phyloP scores from a whole-genome alignment of 2,888 invertebrate genomes.

The Drosophila neonasuta region DNA sequence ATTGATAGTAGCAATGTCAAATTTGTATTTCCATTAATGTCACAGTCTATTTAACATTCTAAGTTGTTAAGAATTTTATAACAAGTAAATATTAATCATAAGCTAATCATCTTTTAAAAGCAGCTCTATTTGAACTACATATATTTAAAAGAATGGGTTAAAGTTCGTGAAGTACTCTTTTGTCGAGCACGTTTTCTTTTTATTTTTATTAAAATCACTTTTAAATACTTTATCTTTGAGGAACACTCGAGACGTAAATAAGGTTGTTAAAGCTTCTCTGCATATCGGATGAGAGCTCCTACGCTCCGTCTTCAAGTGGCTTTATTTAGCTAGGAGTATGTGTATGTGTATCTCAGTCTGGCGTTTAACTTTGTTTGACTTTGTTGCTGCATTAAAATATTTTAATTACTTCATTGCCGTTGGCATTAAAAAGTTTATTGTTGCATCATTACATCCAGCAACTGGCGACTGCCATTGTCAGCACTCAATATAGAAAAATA shows the following conservation, averaged over 20 bases:
- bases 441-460: slow-evolving; percentile 58
- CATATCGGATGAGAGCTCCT: slow-evolving; percentile 10
- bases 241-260: slow-evolving; percentile 11
- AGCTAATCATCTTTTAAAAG: too few relatives aligned
- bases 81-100: too few relatives aligned
- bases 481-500: slow-evolving; percentile 2
- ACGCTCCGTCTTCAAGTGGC: not conserved
- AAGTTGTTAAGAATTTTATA: too few relatives aligned
- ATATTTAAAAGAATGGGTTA: too few relatives aligned
- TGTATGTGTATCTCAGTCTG: slow-evolving; percentile 21
- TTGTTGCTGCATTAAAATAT: slow-evolving; percentile 61
- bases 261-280: slow-evolving; percentile 30
- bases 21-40: too few relatives aligned
- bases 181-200: not conserved
- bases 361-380: slow-evolving; percentile 55
- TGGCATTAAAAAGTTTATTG: slow-evolving; percentile 65
- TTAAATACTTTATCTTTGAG: slow-evolving; percentile 40
- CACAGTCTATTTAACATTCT: too few relatives aligned
- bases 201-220: slow-evolving; percentile 45
- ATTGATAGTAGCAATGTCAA: too few relatives aligned
- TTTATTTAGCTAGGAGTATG: not conserved
- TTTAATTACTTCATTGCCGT: slow-evolving; percentile 63
- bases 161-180: not conserved
- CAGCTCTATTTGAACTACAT: too few relatives aligned
- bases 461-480: slow-evolving; percentile 47